Base-by-base conservation (phyloP, 1,140 invertebrate species). In the Sinella curviseta region DNA sequence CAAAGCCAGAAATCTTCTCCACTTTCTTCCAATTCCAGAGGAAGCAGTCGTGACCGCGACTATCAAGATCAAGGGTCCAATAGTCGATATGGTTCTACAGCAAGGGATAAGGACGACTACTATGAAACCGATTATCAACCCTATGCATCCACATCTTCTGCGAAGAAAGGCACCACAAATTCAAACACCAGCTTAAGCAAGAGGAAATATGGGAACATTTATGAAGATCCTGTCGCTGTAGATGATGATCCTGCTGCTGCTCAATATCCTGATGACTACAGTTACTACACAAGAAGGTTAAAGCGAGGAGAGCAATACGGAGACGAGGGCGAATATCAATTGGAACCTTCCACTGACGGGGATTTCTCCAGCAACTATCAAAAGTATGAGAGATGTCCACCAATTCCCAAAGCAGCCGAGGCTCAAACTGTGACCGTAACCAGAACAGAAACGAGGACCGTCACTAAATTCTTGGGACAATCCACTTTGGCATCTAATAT, bases 201-300 rank as follows among this genome's bases (percentile, higher is more conserved):
- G 57, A 28, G 16, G 65, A 60, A 33, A 48, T 75, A 75, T 48
- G 36, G 34, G 20, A 75, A 30, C 36, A 48, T 75, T 54, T 54
- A 75, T n/a, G 74, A 75, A 54, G 74, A 75, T 75, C 14, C 17
- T 14, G 34, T 54, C 1, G 54, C 28, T 16, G 39, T 73, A 0
- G 67, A 78, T 55, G 75, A 78, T 35, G 78, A 79, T 65, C 78
- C 81, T 0, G 73, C 55, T 3, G 67, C 31, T 20, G 60, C 24
- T 3, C 77, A 82, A 34, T 78, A 80, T 78, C 30, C 78, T 12
- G 78, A 82, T 78, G 78, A 78, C 39, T 80, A 80, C 55, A 74
- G 70, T 24, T 82, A 82, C 30, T 82, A 82, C 28, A 75, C 70
- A 0, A 60, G 81, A 70, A 77, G 81, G 76, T 36, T 80, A 3